Evolutionary conservation across 1,140 invertebrate genomes (phyloP), one percentile per base, ranked within the genome.

Genomic region (Drosophila orosa): DNA sequence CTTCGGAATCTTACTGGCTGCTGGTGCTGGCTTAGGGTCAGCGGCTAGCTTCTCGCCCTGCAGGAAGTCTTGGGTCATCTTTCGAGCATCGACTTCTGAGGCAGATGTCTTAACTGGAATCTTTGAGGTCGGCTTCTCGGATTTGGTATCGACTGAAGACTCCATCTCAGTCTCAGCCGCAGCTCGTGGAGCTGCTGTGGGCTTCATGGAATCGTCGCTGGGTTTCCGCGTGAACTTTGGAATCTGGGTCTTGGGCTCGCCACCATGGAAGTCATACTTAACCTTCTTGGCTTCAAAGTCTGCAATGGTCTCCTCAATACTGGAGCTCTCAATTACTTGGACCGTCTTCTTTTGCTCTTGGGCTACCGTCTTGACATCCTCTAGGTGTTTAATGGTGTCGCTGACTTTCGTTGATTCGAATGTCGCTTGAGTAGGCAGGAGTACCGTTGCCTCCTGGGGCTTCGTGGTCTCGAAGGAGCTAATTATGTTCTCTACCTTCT

Each of bases 261-360:
- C 72, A 3, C 87, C 87, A 55, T 90, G 87, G 33, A 90, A 90
- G 63, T 91, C 90, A 37, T 91, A 91, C 39, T 77, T 90, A 0
- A 91, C 90, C 25, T 91, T 90, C 25, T 90, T 91, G 15, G 90
- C 90, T 44, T 91, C 90, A 8, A 91, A 91, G 7, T 91, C 90
- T 4, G 90, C 90, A 40, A 91, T 91, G 61, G 90, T 91, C 13
- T 91, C 83, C 15, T 91, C 90, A 31, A 91, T 89, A 35, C 83
- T 87, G 12, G 82, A 74, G 42, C 60, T 90, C 37, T 90, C 87
- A 1, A 77, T 48, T 15, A 79, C 24, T 35, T 82, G 67, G 0
- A 80, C 55, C 25, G 67, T 44, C 47, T 90, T 90, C 2, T 48
- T 35, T 22, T 82, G 77, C 57, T 90, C 86, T 15, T 42, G 54